Base-by-base conservation (phyloP, 2,113 vertebrate genomes). In the Todiramphus chloris region DNA sequence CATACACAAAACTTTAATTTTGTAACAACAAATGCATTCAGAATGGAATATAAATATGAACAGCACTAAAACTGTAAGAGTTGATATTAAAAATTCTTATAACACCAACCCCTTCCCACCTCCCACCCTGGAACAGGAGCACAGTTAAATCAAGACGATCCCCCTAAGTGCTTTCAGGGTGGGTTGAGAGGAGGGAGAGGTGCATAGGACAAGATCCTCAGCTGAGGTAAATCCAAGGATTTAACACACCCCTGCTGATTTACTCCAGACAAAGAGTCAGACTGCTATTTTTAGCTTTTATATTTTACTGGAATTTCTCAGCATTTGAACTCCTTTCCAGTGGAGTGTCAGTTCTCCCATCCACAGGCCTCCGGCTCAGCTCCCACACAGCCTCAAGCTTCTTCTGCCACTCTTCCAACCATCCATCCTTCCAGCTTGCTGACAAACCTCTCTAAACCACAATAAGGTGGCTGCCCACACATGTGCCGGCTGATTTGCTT, bases 401-500 rank as follows among this genome's bases (percentile, higher is more conserved):
- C 58, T 87, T 89, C 69, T 96, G 74, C 69, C 17, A 10, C 25
- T 78, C 76, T 94, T 68, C 80, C 85, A 80, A 73, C 48, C 55
- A 37, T 59, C 51, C 77, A n/a, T 82, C 48, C 88, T 79, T 63
- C 28, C 86, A 92, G 84, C 91, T 90, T 13, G 0, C 75, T 93
- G 53, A 91, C 81, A 94, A 96, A 87, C 50, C 72, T 46, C 89
- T 85, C 90, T 75, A 72, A 92, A 81, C 64, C 35, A 94, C 95
- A 94, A 67, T 95, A 82, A 95, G 87, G 70, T 2, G 2, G 30
- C 95, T 97, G 89, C 97, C 97, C 91, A 97, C 96, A 94, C 94
- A 76, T 94, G 91, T 92, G 79, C 97, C 13, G 83, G 37, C 89
- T 97, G 89, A 80, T 93, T 93, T 92, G 87, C 59, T 94, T 92